Evolutionary conservation across 2,797 vertebrate species (phyloP), one percentile per base, ranked within the genome.

Genomic region (Simalia tracyae): DNA sequence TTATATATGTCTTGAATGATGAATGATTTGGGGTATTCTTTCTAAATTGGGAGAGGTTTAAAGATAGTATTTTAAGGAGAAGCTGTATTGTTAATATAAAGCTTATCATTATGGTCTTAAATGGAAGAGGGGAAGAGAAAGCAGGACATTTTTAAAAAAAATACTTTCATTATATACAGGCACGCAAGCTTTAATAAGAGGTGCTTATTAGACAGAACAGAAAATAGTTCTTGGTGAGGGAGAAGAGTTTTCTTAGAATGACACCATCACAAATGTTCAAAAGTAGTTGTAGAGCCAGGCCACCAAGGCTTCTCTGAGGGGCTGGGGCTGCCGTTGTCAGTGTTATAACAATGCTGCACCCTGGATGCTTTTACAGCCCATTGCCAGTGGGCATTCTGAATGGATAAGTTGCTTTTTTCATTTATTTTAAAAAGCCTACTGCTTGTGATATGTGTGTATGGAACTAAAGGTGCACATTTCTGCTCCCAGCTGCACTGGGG

Each of bases 231-330:
- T 72, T 59, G n/a, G 57, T 4, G 42, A 4, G 54, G n/a, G n/a
- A 86, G 42, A 56, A 26, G 5, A 14, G 9, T 57, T 28, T 90
- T 61, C 42, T 84, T 4, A 42, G 26, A 36, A 63, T 60, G 59
- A 36, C 22, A 46, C 2, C 4, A 15, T 90, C 26, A 61, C n/a
- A 54, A 24, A 54, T 54, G 8, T 4, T 28, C 64, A 26, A 46
- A 85, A 28, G 10, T 3, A 56, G 8, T 56, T 64, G 10, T 54
- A 54, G 56, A 24, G 15, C 17, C 24, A 6, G 15, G 87, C 57
- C 92, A 81, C 42, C 88, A 89, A 84, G 90, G 93, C 90, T 84
- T 91, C 72, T 86, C 90, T 86, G 84, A 46, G 28, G 26, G 81
- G 76, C 26, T 87, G 93, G 50, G 50, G 7, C 50, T 54, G 50